Percentiles rank a stretch among this genome's conserved stretches.
phyloP scores from a whole-genome alignment of 2,797 vertebrate species.

The Gallirallus australis region DNA sequence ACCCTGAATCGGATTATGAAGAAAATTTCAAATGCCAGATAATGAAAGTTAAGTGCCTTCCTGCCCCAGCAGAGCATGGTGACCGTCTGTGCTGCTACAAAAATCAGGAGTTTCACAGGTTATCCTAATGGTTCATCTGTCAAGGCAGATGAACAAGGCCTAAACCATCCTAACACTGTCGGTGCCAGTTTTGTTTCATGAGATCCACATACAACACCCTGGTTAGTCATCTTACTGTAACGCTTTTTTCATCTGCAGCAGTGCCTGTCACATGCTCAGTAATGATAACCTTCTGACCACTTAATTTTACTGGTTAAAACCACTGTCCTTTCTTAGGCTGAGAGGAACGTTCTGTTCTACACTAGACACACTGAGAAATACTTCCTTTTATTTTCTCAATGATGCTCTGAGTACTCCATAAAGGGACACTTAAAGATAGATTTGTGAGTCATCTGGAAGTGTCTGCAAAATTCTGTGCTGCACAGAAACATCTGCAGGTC shows the following conservation, averaged over 20 bases:
- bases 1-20: background rate
- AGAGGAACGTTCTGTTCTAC: background rate
- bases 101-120: background rate
- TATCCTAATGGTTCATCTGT: background rate
- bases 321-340: background rate
- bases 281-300: background rate
- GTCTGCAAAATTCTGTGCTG: background rate
- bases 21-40: background rate
- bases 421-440: background rate
- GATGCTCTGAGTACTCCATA: background rate
- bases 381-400: background rate
- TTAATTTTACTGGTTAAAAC: background rate
- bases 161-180: background rate
- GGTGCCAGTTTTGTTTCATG: background rate
- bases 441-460: background rate
- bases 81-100: background rate
- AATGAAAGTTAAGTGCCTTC: background rate
- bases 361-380: background rate
- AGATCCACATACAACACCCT: background rate
- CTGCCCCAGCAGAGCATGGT: background rate
- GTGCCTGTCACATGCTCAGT: background rate
- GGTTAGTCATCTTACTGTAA: rapidly evolving
- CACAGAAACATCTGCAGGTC: background rate
- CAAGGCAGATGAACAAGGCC: background rate
- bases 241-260: background rate